phyloP scores from a whole-genome alignment of 2,113 vertebrate genomes.

The Melanocharis versteri region DNA sequence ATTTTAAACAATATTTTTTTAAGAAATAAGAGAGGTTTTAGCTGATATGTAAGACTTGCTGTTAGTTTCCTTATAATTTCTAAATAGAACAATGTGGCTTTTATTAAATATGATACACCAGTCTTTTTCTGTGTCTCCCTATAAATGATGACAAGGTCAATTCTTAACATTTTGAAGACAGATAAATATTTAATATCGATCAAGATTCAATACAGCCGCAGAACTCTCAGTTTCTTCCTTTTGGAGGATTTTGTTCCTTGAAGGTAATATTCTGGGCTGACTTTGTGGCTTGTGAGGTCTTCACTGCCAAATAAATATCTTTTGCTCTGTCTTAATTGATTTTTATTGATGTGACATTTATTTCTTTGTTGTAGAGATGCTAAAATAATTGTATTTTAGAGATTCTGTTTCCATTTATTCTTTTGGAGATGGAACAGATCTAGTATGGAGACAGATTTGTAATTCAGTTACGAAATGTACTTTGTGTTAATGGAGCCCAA shows the following conservation, averaged over 20 bases:
- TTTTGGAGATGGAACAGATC: not conserved
- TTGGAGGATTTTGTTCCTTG: not conserved
- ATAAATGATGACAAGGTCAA: not conserved
- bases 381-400: not conserved
- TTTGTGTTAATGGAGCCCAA: not conserved
- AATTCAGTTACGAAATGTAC: not conserved
- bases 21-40: not conserved
- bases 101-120: not conserved
- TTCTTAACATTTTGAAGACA: not conserved
- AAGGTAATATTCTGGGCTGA: not conserved
- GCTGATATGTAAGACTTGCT: not conserved
- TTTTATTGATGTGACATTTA: not conserved
- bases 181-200: not conserved
- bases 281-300: not conserved
- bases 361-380: not conserved
- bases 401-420: not conserved
- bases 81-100: not conserved
- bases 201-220: not conserved
- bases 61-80: not conserved
- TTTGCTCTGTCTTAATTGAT: not conserved
- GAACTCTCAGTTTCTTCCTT: not conserved
- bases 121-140: not conserved
- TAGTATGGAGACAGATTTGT: not conserved
- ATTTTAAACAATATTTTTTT: not conserved
- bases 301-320: not conserved